A percentile compares a stretch with the other conserved stretches of the same genome.
phyloP scores from a whole-genome alignment of 2,113 vertebrate species.

The Phasianus colchicus region DNA sequence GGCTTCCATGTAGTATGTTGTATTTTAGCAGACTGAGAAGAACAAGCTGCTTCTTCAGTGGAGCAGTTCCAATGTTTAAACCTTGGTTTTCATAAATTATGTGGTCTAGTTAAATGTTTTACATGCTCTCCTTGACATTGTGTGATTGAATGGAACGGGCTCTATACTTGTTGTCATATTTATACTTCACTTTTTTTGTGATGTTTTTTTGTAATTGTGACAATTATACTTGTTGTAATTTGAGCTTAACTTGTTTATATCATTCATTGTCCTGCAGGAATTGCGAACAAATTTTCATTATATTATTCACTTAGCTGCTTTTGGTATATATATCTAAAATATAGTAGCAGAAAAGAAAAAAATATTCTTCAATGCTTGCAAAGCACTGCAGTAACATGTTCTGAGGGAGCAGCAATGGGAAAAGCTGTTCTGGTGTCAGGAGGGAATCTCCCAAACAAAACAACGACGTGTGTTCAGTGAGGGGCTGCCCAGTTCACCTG shows the following conservation, averaged over 20 bases:
- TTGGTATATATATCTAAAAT: not conserved
- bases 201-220: not conserved
- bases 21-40: not conserved
- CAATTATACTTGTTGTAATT: not conserved
- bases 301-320: not conserved
- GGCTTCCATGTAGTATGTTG: not conserved
- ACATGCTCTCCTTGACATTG: not conserved
- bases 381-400: not conserved
- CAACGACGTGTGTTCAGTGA: not conserved
- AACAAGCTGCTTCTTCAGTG: not conserved
- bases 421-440: not conserved
- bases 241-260: not conserved
- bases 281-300: not conserved
- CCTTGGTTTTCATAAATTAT: not conserved
- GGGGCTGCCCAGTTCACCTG: not conserved
- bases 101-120: not conserved
- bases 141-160: constrained; percentile 19
- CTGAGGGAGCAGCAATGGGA: not conserved
- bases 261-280: not conserved
- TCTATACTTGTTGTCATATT: constrained; percentile 2
- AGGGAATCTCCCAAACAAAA: not conserved
- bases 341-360: not conserved
- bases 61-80: not conserved
- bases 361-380: not conserved
- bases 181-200: constrained; percentile 8